Base-by-base conservation (phyloP, 2,888 invertebrate species). In the Andrena fulva region DNA sequence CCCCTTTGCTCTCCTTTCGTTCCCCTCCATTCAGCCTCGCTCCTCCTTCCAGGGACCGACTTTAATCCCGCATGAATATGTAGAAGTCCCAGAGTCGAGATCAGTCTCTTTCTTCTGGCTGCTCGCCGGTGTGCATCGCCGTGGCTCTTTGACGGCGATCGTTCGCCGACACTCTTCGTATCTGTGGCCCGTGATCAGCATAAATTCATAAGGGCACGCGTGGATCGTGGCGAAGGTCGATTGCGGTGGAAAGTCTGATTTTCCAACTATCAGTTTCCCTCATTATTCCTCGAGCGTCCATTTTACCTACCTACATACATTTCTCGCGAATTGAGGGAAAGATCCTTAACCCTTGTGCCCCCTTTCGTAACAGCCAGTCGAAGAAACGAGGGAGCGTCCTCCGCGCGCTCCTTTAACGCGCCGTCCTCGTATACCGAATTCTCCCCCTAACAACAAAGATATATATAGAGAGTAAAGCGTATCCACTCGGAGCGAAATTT, bases 61-160 rank as follows among this genome's bases (percentile, higher is more conserved):
- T 90, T 90, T 91, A 92, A 92, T 91, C 90, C 89, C 82, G 85
- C 89, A 92, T 92, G 92, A 92, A 92, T 92, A 92, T 91, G 89
- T 91, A 91, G 82, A 86, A 83, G 88, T 71, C 69, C 62, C 71
- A 54, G 42, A 74, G 27, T 64, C 77, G 54, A 71, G 70, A n/a
- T 70, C n/a, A 60, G 12, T 56, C 69, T 70, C 71, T 67, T 48
- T 70, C 69, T 42, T 63, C 72, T 73, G 77, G 64, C 79, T 68
- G 77, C 76, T 77, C 77, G 56, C 59, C 84, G 71, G 62, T 76
- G 74, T 12, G 56, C 74, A 81, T 69, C 85, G 29, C 69, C 56
- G 62, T 63, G 54, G 67, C 63, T 66, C 82, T 74, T 88, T 71
- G 56, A 80, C 66, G 69, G 54, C 60, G 74, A 81, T 79, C 86